phyloP scores from a whole-genome alignment of 23 tunicate genomes.

The Corella eumyota region DNA sequence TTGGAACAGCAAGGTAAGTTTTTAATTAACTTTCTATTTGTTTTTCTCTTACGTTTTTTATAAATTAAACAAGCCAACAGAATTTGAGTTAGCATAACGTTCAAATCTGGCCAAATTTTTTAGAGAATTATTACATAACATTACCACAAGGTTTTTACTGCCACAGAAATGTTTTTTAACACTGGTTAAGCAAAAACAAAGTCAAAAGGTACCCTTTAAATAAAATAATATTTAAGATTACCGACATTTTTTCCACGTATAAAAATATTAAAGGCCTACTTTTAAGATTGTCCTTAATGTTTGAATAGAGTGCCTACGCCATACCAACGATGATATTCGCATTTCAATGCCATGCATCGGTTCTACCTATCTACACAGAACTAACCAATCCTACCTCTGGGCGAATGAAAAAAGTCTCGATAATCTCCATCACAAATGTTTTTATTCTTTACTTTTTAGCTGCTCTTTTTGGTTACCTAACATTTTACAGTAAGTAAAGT shows the following conservation, averaged over 20 bases:
- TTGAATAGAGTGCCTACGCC: constrained; percentile 85
- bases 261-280: no score
- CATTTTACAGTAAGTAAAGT: constrained; percentile 78
- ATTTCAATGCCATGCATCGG: constrained; percentile 99
- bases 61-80: no score
- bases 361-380: constrained; percentile 91
- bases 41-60: no score
- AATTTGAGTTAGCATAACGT: no score
- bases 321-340: constrained; percentile 99
- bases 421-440: constrained; percentile 78
- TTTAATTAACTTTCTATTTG: background rate
- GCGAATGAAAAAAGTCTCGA: constrained; percentile 74
- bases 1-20: constrained; percentile 50
- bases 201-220: background rate
- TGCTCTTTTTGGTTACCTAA: constrained; percentile 91
- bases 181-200: no score
- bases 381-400: constrained; percentile 65
- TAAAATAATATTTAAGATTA: no score
- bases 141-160: no score
- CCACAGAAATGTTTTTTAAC: no score
- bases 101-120: no score
- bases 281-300: no score
- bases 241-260: no score
- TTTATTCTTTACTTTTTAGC: constrained; percentile 85
- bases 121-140: no score